These are phyloP conservation scores for Ivindomyrus marchei DNA, from an alignment of 2,113 vertebrate species.

Conservation along the genomic window DNA sequence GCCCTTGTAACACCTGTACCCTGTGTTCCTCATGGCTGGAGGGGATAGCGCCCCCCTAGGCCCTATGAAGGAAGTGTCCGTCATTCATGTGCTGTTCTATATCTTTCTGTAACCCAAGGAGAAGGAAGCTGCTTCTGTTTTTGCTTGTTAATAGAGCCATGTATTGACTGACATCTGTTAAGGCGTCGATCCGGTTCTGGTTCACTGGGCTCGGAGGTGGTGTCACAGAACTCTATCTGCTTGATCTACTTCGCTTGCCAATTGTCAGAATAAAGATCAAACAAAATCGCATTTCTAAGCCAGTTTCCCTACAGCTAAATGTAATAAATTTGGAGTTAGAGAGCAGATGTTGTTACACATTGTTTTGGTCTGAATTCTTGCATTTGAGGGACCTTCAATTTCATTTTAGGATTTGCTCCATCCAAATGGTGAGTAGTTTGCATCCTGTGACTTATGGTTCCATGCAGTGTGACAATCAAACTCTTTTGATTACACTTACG, in stretches of 20 bases:
- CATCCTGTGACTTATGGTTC: neutral
- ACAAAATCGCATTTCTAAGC: neutral
- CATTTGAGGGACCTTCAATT: conserved; percentile 88
- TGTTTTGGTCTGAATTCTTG: neutral
- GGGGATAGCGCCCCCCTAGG: neutral
- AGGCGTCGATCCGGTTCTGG: neutral
- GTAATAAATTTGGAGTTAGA: neutral
- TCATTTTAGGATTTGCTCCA: conserved; percentile 99
- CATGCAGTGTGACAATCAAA: neutral
- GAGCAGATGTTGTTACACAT: neutral
- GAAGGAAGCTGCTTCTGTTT: neutral
- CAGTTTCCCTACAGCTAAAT: neutral
- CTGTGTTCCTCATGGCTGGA: neutral
- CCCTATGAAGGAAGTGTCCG: neutral
- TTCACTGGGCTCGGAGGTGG: neutral
- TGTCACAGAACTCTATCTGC: neutral
- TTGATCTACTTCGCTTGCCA: neutral
- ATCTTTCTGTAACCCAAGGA: neutral
- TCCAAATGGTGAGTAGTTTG: conserved; percentile 80
- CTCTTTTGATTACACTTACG: neutral
- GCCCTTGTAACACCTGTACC: neutral
- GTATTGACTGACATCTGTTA: neutral
- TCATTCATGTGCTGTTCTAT: neutral
- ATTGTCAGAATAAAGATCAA: neutral
- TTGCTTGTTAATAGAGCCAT: neutral